phyloP scores from a whole-genome alignment of 2,113 vertebrate genomes.

The Gallinago undulata region DNA sequence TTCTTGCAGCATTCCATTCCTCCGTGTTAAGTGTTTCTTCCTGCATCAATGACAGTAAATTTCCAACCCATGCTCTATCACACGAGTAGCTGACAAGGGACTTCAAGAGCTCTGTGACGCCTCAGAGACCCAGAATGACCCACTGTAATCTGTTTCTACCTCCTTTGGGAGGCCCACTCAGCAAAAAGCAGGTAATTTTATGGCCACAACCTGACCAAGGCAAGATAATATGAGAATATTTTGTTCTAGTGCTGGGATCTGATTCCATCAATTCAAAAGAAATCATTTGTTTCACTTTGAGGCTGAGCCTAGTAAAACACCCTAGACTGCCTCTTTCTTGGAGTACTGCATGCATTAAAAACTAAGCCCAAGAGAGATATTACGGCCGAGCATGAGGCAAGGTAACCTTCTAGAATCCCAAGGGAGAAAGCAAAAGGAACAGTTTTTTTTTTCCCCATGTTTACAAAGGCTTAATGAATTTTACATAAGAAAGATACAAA shows the following conservation, averaged over 20 bases:
- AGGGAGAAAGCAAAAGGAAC: constrained; percentile 17
- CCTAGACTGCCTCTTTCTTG: background rate
- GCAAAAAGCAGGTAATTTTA: background rate
- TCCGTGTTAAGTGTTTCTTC: background rate
- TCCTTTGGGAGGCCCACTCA: background rate
- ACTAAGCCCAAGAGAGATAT: constrained; percentile 10
- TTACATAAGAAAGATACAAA: constrained; percentile 53
- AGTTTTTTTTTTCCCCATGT: background rate
- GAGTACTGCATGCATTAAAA: background rate
- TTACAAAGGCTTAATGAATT: constrained; percentile 60
- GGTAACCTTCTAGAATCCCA: constrained; percentile 52
- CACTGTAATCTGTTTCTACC: background rate
- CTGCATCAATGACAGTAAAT: background rate
- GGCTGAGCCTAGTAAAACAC: background rate
- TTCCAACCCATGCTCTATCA: background rate
- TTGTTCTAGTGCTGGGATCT: background rate
- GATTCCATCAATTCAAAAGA: background rate
- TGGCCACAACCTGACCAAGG: background rate
- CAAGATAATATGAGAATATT: background rate
- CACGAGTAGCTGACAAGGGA: background rate
- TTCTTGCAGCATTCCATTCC: background rate
- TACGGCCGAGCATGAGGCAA: background rate
- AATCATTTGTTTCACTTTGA: background rate
- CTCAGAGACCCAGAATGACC: background rate
- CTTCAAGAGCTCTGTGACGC: background rate